A percentile compares a stretch with the other conserved stretches of the same genome.
Conservation (phyloP, 1,140 invertebrate species). For the Heliconius eleuchia region DNA sequence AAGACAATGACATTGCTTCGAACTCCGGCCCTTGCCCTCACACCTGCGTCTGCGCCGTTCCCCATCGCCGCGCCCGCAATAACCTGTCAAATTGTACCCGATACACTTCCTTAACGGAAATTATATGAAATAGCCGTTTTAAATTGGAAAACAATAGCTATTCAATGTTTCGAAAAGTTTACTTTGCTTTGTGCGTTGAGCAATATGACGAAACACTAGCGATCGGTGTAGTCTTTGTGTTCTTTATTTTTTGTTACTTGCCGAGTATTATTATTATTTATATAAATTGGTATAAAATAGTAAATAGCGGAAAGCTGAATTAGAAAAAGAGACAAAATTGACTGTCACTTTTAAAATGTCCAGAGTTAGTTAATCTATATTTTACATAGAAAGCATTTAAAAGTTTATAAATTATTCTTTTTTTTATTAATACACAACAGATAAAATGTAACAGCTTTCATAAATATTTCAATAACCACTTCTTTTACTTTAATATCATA, state of each 20-base stretch:
- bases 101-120: constrained; percentile 16
- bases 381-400: neutral
- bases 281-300: too few relatives aligned
- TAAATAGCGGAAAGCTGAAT: too few relatives aligned
- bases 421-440: neutral
- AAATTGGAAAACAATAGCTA: constrained; percentile 5
- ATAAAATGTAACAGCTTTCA: constrained; percentile 3
- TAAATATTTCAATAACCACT: constrained; percentile 8
- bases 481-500: neutral
- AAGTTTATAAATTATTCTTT: neutral
- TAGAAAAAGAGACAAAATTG: too few relatives aligned
- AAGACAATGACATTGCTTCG: constrained; percentile 31
- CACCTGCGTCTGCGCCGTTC: constrained; percentile 40
- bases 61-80: constrained; percentile 32
- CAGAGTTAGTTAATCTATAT: too few relatives aligned
- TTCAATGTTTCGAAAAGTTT: constrained; percentile 1
- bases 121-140: neutral
- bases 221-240: neutral
- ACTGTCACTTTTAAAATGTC: too few relatives aligned
- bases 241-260: too few relatives aligned
- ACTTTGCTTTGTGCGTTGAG: neutral
- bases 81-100: constrained; percentile 27
- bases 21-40: constrained; percentile 34
- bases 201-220: neutral
- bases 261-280: too few relatives aligned